Conservation (phyloP, 2,113 vertebrate species). For the Connochaetes taurinus region DNA sequence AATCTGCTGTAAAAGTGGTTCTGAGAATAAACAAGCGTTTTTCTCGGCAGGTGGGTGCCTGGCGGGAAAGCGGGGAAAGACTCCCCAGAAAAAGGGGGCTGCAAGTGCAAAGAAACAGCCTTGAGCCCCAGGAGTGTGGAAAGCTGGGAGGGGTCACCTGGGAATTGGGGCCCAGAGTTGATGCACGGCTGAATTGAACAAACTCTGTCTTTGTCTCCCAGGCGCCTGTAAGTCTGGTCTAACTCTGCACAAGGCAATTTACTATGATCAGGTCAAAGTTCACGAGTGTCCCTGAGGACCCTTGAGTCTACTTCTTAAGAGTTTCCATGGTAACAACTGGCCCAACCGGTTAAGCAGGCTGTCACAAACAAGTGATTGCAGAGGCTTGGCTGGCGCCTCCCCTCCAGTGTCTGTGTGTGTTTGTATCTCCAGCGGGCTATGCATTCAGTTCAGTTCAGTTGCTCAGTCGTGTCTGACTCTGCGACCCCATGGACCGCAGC, state of each 20-base stretch:
- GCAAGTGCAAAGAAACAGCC: not conserved
- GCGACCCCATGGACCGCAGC: not conserved
- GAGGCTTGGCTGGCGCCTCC: too few relatives aligned
- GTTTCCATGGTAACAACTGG: not conserved
- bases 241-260: not conserved
- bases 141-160: not conserved
- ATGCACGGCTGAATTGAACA: fast-evolving
- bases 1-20: not conserved
- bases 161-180: too few relatives aligned
- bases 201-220: fast-evolving
- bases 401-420: fast-evolving
- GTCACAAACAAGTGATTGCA: fast-evolving
- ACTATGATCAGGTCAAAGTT: fast-evolving
- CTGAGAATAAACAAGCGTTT: fast-evolving
- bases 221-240: not conserved
- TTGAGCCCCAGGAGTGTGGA: too few relatives aligned
- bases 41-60: not conserved
- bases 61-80: too few relatives aligned
- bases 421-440: not conserved
- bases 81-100: not conserved
- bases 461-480: not conserved
- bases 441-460: not conserved
- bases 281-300: too few relatives aligned
- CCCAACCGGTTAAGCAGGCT: not conserved
- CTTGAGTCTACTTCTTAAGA: not conserved